Base-by-base conservation (phyloP, 2,113 vertebrate species). In the Gobio gobio region DNA sequence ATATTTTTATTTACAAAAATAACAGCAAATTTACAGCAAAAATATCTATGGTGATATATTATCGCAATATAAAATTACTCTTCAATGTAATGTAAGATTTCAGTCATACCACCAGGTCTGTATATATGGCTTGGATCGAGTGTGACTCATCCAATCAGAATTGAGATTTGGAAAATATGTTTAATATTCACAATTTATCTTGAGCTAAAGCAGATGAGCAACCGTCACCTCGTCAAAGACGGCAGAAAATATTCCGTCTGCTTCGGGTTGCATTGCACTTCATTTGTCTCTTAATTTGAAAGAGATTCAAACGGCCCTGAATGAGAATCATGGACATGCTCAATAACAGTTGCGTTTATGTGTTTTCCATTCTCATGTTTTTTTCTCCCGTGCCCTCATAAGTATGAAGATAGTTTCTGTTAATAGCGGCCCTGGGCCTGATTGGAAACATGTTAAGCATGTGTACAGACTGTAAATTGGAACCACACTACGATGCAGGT, bases 261-360 rank as follows among this genome's bases (percentile, higher is more conserved):
- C 51, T 76, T 10, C 49, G 54, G 22, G 47, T 36, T 78, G 29
- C 6, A 45, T 26, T 24, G 36, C 7, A 5, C 36, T 70, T 82
- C 16, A 47, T 64, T n/a, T 9, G 74, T 26, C 29, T 58, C 33
- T 54, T 54, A 24, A 14, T 77, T 56, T 95, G 94, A 94, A 95
- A 94, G 95, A 94, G 93, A 80, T 29, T 80, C 4, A 63, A 80
- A 47, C n/a, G 20, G 9, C 18, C n/a, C 13, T 49, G 18, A 47
- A 64, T 16, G 36, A 2, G 77, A 80, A 64, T 51, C 29, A 40
- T 77, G 9, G 24, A 58, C 20, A 26, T 14, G 63, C 14, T 26
- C 64, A 29, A 33, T 61, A 78, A 54, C 76, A 10, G 47, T 68
- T 20, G 78, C 74, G 36, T 73, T 78, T 72, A 73, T 78, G 51